phyloP scores from a whole-genome alignment of 2,113 vertebrate species.

The Anarrhichthys ocellatus region DNA sequence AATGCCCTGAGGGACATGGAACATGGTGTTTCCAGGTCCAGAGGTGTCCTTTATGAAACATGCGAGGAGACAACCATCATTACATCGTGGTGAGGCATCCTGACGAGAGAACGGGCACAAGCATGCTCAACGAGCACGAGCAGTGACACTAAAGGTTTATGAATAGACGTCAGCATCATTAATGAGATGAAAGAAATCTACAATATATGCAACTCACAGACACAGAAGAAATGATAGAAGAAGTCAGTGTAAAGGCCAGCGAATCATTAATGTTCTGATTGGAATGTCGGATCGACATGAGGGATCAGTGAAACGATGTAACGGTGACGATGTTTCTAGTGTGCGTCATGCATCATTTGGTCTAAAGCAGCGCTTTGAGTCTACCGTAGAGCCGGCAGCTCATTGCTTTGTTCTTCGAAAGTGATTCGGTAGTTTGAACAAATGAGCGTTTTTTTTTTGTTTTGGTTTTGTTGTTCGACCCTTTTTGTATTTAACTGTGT shows the following conservation, averaged over 20 bases:
- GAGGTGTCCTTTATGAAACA: conserved; percentile 30
- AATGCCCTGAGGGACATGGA: conserved; percentile 42
- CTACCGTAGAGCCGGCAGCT: not conserved
- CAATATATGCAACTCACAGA: not conserved
- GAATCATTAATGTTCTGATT: not conserved
- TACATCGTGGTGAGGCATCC: not conserved
- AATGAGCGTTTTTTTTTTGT: not conserved
- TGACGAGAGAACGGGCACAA: conserved; percentile 2
- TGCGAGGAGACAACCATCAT: conserved; percentile 53
- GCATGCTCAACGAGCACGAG: conserved; percentile 14
- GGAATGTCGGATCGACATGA: not conserved
- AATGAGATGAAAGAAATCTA: not conserved
- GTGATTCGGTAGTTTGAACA: conserved; percentile 18
- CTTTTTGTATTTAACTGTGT: conserved; percentile 13
- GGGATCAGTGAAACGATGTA: not conserved
- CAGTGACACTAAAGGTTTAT: conserved; percentile 7
- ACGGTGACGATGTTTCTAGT: not conserved
- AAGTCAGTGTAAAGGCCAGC: not conserved
- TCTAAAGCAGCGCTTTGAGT: not conserved
- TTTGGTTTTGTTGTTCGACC: not conserved
- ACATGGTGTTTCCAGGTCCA: conserved; percentile 46
- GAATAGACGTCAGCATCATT: conserved; percentile 9
- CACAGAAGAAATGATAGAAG: conserved; percentile 1
- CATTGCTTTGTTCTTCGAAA: not conserved
- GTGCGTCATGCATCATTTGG: not conserved